phyloP scores from a whole-genome alignment of 2,113 vertebrate species.

The Austrofundulus limnaeus region DNA sequence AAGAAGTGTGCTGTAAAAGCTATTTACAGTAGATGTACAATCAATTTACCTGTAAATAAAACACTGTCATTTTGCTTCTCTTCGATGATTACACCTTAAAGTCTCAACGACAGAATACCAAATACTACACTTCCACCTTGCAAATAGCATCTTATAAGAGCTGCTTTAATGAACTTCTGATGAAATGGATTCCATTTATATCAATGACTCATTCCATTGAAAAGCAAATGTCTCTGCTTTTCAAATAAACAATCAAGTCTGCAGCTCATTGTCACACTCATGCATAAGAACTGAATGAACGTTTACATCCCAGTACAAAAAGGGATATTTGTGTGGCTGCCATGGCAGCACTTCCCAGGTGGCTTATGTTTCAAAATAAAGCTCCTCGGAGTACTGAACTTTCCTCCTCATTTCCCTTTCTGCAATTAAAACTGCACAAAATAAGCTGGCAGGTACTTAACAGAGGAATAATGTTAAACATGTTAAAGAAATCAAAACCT shows the following conservation, averaged over 20 bases:
- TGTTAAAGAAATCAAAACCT: neutral
- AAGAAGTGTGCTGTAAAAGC: neutral
- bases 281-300: constrained; percentile 22
- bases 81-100: constrained; percentile 4
- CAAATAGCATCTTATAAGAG: constrained; percentile 25
- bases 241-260: constrained; percentile 26
- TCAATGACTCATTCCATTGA: constrained; percentile 46
- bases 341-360: constrained; percentile 5
- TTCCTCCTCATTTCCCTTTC: neutral
- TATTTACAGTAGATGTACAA: neutral
- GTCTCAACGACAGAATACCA: constrained; percentile 13
- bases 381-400: neutral
- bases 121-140: constrained; percentile 29
- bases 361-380: constrained; percentile 17
- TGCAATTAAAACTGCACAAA: constrained; percentile 5
- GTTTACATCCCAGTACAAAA: constrained; percentile 21
- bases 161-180: constrained; percentile 40
- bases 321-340: constrained; percentile 1
- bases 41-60: constrained; percentile 19
- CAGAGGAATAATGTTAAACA: constrained; percentile 5
- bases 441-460: constrained; percentile 1
- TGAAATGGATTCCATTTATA: constrained; percentile 41
- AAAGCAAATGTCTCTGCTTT: constrained; percentile 32
- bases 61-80: neutral
- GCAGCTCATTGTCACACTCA: constrained; percentile 25